Evolutionary conservation across 2,888 invertebrate species (phyloP), one percentile per base, ranked within the genome.

Genomic region (Drosophila siamana): DNA sequence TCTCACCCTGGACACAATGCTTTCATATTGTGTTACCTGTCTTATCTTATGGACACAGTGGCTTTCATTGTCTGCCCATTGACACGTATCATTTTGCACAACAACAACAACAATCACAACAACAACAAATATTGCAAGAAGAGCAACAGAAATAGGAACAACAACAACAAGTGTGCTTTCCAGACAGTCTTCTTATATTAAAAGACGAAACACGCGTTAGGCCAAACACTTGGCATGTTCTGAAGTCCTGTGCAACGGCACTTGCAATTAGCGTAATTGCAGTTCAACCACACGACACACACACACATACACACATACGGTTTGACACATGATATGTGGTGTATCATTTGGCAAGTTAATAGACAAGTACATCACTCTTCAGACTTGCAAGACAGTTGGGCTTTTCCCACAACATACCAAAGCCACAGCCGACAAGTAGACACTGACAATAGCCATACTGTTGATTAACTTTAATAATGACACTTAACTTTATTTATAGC

Each of bases 221-320:
- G 22, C 40, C 16, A 11, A 40, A 67, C 64, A 61, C 69, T 78
- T 74, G 69, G 6, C 68, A 43, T 5, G 15, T 38, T 38, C 56
- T 73, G 47, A 51, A 78, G 60, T 70, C 54, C 66, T 54, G 26
- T 61, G 78, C 55, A 59, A 33, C 44, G 24, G 40, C 33, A 56
- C 43, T 56, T 47, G 80, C 74, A 83, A 87, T 83, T 83, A 87
- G 70, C 50, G 56, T 87, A 85, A 87, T 83, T 87, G 83, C 77
- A 65, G 55, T 65, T 47, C 36, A 46, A 52, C 36, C 36, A 38
- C 51, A 48, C 46, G 36, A n/a, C 56, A 52, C 26, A n/a, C 30
- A 6, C 22, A 15, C 13, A 36, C 19, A 19, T 11, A 22, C 16
- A 24, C 13, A 13, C 19, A 33, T 4, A 2, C 16, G n/a, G n/a